Percentiles rank a stretch among this genome's conserved stretches.
These are phyloP conservation scores for Pachypanchax playfairii DNA, from an alignment of 2,113 vertebrate genomes.

Conservation along the genomic window DNA sequence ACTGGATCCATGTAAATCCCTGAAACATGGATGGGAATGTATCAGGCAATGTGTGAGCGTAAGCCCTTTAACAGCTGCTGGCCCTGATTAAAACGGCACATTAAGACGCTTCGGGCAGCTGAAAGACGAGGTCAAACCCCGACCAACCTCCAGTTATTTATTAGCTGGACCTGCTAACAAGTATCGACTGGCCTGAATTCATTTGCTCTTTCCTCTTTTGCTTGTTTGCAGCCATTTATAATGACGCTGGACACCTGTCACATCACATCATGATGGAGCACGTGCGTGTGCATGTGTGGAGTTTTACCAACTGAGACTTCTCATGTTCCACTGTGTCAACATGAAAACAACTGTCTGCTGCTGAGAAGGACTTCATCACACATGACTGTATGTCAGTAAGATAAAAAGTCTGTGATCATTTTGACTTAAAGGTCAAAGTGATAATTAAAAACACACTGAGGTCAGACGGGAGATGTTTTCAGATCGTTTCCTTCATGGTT, in stretches of 20 bases:
- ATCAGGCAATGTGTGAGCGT: conserved; percentile 47
- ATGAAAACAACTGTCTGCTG: too few relatives aligned
- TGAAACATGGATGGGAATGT: conserved; percentile 45
- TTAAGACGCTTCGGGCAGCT: conserved; percentile 64
- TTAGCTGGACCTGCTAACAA: conserved; percentile 50
- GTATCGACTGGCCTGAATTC: conserved; percentile 73
- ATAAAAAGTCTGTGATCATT: too few relatives aligned
- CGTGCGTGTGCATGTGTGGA: background rate
- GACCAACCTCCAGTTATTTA: conserved; percentile 65
- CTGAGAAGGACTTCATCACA: background rate
- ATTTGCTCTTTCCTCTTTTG: conserved; percentile 57
- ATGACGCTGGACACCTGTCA: conserved; percentile 74
- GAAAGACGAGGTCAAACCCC: conserved; percentile 37
- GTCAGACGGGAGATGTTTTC: too few relatives aligned
- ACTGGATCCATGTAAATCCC: conserved; percentile 60
- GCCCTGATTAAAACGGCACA: conserved; percentile 72
- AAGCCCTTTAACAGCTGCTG: conserved; percentile 56
- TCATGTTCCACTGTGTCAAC: background rate
- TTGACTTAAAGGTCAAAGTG: too few relatives aligned
- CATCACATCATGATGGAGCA: conserved; percentile 61
- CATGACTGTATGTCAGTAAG: background rate
- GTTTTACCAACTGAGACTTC: background rate
- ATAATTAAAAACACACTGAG: too few relatives aligned
- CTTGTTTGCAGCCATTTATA: conserved; percentile 68
- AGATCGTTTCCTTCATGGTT: too few relatives aligned